These are phyloP conservation scores for Acanthopagrus latus DNA, from an alignment of 2,797 vertebrate species.

Conservation along the genomic window DNA sequence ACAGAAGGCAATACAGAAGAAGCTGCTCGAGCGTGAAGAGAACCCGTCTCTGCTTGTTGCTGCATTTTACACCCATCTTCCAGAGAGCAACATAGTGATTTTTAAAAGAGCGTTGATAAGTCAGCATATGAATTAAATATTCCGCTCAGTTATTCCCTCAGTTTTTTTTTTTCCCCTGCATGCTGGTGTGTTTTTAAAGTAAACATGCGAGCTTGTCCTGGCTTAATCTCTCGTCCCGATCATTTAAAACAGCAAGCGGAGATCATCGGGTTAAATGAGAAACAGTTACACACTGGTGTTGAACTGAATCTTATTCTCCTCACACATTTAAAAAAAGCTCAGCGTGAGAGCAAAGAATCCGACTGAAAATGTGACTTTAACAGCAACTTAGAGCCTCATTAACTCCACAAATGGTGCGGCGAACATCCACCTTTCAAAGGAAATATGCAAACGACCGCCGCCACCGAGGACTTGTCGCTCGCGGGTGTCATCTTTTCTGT, in stretches of 20 bases:
- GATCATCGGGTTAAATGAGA: conserved; percentile 7
- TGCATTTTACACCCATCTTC: conserved; percentile 27
- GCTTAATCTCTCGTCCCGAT: conserved; percentile 14
- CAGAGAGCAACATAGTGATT: conserved; percentile 31
- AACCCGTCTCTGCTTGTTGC: conserved; percentile 14
- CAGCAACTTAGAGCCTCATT: conserved; percentile 60
- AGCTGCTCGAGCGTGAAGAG: conserved; percentile 36
- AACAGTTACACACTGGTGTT: not conserved
- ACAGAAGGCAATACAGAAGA: conserved; percentile 16
- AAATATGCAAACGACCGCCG: conserved; percentile 47
- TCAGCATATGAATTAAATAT: conserved; percentile 51
- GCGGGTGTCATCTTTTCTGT: conserved; percentile 24
- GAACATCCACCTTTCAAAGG: conserved; percentile 50
- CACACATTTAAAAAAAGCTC: conserved; percentile 31
- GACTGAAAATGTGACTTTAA: conserved; percentile 41
- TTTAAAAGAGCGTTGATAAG: conserved; percentile 31
- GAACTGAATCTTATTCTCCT: conserved; percentile 11
- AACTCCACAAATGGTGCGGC: conserved; percentile 47
- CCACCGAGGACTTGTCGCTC: conserved; percentile 2
- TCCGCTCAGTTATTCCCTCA: conserved; percentile 41
- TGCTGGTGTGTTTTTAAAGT: conserved; percentile 24
- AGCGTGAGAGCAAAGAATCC: conserved; percentile 16
- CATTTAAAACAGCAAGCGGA: conserved; percentile 17
- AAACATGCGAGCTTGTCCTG: conserved; percentile 22
- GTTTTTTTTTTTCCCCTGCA: conserved; percentile 5